Percentiles rank a stretch among this genome's conserved stretches.
Evolutionary conservation across 1,140 invertebrate species (phyloP).

Genomic region (Chelonus insularis): DNA sequence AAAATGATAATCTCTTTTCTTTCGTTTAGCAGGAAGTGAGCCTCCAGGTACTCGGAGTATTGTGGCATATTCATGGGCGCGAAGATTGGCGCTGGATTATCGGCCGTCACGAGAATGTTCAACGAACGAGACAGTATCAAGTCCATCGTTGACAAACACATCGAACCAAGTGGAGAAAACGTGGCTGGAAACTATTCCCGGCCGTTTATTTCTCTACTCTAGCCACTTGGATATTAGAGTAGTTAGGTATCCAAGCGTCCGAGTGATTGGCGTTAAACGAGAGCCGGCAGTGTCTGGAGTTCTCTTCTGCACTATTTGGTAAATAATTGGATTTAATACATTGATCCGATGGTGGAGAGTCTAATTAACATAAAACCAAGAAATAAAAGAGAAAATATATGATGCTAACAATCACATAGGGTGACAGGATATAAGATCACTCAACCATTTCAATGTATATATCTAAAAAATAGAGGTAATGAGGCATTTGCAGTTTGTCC

Average conservation of each 20-base stretch:
- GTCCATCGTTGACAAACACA: slow-evolving; percentile 33
- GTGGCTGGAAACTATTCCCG: slow-evolving; percentile 52
- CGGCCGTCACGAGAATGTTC: slow-evolving; percentile 48
- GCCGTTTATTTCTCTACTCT: slow-evolving; percentile 53
- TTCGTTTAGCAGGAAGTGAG: slow-evolving; percentile 38
- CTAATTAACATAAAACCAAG: too few species aligned
- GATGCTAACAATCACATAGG: too few species aligned
- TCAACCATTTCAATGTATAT: neutral
- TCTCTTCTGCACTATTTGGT: slow-evolving; percentile 55
- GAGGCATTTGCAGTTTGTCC: slow-evolving; percentile 27
- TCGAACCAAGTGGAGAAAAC: slow-evolving; percentile 37
- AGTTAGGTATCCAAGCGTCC: slow-evolving; percentile 49
- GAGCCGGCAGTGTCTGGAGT: slow-evolving; percentile 43
- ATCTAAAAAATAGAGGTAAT: slow-evolving; percentile 14
- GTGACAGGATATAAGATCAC: neutral
- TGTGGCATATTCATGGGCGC: slow-evolving; percentile 54
- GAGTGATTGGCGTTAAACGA: slow-evolving; percentile 56
- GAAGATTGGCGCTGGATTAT: slow-evolving; percentile 57
- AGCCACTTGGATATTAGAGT: slow-evolving; percentile 53
- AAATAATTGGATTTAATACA: slow-evolving; percentile 28
- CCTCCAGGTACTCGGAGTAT: slow-evolving; percentile 51
- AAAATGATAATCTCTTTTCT: neutral
- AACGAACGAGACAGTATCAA: slow-evolving; percentile 13
- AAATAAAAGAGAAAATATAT: too few species aligned
- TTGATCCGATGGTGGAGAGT: neutral